Conservation (phyloP, 2,797 vertebrate species). For the Galaxias olidus region DNA sequence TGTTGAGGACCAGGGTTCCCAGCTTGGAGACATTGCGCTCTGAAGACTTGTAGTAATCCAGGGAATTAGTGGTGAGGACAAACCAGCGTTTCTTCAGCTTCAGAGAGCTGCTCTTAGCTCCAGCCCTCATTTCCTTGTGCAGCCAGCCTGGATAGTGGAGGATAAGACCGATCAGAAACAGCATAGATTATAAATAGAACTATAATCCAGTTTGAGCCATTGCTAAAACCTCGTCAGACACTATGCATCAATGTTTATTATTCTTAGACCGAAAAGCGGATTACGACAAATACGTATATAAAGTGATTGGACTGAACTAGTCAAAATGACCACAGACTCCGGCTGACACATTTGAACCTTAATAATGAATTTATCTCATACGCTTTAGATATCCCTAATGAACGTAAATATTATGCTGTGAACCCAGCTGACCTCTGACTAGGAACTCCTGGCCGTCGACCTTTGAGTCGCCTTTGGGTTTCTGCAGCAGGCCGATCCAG, state of each 20-base stretch:
- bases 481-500: conserved; percentile 86
- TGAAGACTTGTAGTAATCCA: conserved; percentile 90
- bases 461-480: conserved; percentile 79
- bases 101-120: conserved; percentile 84
- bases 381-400: no score
- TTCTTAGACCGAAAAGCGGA: no score
- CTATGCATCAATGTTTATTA: no score
- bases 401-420: no score
- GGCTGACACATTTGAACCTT: no score
- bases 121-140: conserved; percentile 89
- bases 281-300: no score
- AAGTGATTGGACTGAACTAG: no score
- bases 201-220: not conserved
- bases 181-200: not conserved
- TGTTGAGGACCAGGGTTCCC: conserved; percentile 90
- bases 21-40: conserved; percentile 86
- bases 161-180: not conserved
- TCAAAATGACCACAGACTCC: no score
- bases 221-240: not conserved
- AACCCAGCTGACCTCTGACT: conserved; percentile 76
- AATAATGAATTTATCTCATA: no score
- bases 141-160: conserved; percentile 81
- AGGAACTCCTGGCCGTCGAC: conserved; percentile 82
- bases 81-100: conserved; percentile 96
- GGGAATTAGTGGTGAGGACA: conserved; percentile 85